Evolutionary conservation across 1,140 invertebrate genomes (phyloP), one percentile per base, ranked within the genome.

Genomic region (Drosophila grimshawi): DNA sequence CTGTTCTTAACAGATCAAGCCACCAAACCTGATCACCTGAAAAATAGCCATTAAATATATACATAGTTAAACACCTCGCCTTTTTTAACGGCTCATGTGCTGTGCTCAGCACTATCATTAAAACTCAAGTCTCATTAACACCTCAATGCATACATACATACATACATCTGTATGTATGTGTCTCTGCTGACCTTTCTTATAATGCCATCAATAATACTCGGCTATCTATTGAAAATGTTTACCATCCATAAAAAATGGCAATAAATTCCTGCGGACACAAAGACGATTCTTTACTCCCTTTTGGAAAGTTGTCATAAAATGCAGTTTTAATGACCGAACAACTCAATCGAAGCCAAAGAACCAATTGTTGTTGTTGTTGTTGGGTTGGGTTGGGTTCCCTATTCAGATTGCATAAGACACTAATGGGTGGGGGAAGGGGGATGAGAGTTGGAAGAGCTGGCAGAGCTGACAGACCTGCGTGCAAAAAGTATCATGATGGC

Each of bases 231-330:
- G 8, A 5, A 49, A 4, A 8, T 33, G 27, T 67, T 62, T 60
- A 63, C 2, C 8, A 30, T 19, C 63, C 72, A 83, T 88, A 89
- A 88, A 89, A 79, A 62, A 65, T 61, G 70, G 37, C 53, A 46
- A 78, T 86, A 86, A 86, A 86, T 82, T 82, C 72, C 80, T 48
- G 46, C 10, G 19, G 51, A 64, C 33, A 74, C 59, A 62, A 74
- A 51, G 59, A 8, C 35, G 29, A 27, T 2, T 29, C 64, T 48
- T 37, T 33, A 4, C 32, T 56, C 2, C 2, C 3, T 8, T 2
- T 57, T 75, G 60, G 65, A 70, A 74, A 73, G 43, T 63, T 59
- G 57, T 45, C 39, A 48, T 66, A 66, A 74, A 78, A 62, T 41
- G 30, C 5, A 30, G 10, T 27, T 19, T 49, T 60, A 43, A 67